phyloP scores from a whole-genome alignment of 2,888 invertebrate genomes.

The Rutpela maculata region DNA sequence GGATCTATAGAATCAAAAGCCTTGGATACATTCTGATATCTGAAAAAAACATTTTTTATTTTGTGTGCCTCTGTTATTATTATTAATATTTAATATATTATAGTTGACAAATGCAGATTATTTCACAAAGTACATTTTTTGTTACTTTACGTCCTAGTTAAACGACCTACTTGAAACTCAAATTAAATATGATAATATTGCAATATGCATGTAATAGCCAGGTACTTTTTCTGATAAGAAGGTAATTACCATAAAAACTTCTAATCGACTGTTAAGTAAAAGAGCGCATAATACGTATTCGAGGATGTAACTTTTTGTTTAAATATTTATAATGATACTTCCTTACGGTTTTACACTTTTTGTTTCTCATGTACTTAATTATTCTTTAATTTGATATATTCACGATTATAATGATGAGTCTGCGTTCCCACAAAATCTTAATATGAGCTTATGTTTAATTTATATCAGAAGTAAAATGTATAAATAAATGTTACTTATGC shows the following conservation, averaged over 20 bases:
- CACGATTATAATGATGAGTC: neutral
- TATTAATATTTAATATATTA: too few relatives aligned
- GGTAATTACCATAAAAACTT: constrained; percentile 5
- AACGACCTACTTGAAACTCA: neutral
- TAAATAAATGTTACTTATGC: neutral
- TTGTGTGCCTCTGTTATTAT: too few relatives aligned
- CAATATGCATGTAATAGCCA: neutral
- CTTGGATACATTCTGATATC: too few relatives aligned
- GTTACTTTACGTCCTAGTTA: neutral
- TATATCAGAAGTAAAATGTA: neutral
- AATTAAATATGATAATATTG: neutral
- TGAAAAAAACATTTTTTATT: too few relatives aligned
- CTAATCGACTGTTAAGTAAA: neutral
- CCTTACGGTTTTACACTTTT: neutral
- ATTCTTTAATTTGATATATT: neutral
- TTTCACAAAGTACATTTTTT: neutral
- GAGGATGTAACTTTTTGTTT: neutral
- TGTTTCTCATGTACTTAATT: constrained; percentile 12
- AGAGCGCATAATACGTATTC: neutral
- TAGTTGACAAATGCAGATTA: neutral
- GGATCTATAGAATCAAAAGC: too few relatives aligned
- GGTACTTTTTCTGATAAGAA: neutral
- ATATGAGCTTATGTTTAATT: constrained; percentile 4
- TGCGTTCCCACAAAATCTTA: constrained; percentile 9
- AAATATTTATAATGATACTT: neutral